phyloP scores from a whole-genome alignment of 2,888 invertebrate species.

The Elysia crispata region DNA sequence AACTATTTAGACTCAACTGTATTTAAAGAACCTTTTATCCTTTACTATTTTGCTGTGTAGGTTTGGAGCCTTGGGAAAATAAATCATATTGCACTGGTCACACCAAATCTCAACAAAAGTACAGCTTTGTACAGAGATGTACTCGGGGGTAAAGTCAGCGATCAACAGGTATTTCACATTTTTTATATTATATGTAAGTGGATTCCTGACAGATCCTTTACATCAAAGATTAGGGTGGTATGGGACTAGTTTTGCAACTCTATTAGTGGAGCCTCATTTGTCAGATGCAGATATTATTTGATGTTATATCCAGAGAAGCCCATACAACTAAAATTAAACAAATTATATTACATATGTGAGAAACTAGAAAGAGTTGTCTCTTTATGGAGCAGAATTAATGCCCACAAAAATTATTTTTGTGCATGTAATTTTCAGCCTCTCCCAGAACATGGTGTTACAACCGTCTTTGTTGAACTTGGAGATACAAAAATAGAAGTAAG shows the following conservation, averaged over 20 bases:
- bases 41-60: constrained; percentile 50
- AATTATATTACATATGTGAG: no score
- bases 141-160: constrained; percentile 80
- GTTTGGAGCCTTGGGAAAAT: constrained; percentile 79
- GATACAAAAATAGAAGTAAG: constrained; percentile 81
- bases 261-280: no score
- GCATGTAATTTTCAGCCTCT: constrained; percentile 74
- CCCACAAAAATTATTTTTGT: neutral
- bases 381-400: no score
- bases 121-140: constrained; percentile 80
- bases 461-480: constrained; percentile 82
- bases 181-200: no score
- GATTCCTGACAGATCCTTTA: no score
- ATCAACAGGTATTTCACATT: constrained; percentile 73
- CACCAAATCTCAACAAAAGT: constrained; percentile 79
- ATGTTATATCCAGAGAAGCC: no score
- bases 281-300: no score
- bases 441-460: constrained; percentile 82
- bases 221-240: no score
- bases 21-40: neutral
- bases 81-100: constrained; percentile 82
- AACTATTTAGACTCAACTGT: no score
- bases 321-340: no score
- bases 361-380: no score
- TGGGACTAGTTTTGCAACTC: no score